Base-by-base conservation (phyloP, 2,113 vertebrate genomes). In the Conger conger region DNA sequence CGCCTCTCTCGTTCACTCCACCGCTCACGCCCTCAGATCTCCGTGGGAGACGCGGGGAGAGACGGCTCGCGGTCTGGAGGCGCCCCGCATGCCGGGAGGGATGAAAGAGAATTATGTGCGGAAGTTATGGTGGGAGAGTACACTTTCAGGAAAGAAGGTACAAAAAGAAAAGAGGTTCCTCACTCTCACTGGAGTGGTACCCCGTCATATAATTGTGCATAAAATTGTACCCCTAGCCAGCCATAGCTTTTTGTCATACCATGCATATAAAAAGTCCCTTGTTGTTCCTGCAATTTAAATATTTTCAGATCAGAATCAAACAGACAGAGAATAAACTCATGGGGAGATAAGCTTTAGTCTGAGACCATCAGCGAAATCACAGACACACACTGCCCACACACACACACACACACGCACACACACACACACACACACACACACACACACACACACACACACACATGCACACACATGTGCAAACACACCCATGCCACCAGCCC, bases 361-460 rank as follows among this genome's bases (percentile, higher is more conserved):
- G 57, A 60, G 57, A 60, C 57, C 57, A 18, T 60, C 20, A 60
- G 57, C 15, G 57, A 60, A 60, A 60, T 18, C 27, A 20, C 30
- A 79, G 35, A 3, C 78, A 79, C 78, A 36, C 79, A 7, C 77
- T 42, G 13, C 77, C 9, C 77, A 15, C 77, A 16, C 77, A 7
- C 77, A 35, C n/a, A 37, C 77, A 79, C 36, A 79, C 77, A 57
- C 54, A 57, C 54, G 17, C 54, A 57, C 1, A 20, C 54, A 57
- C 54, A 57, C 18, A 1, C 54, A 57, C 54, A 9, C 17, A 20
- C 36, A 17, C 15, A 36, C 0, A 38, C 17, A 42, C 38, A 53
- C n/a, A 33, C 35, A 37, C 78, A 42, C 78, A 33, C 38, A 80
- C 57, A 42, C 83, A 33, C 54, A 63, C 83, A 68, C 54, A 68